Conservation (phyloP, 2,888 invertebrate species). For the Dorcus parallelipipedus region DNA sequence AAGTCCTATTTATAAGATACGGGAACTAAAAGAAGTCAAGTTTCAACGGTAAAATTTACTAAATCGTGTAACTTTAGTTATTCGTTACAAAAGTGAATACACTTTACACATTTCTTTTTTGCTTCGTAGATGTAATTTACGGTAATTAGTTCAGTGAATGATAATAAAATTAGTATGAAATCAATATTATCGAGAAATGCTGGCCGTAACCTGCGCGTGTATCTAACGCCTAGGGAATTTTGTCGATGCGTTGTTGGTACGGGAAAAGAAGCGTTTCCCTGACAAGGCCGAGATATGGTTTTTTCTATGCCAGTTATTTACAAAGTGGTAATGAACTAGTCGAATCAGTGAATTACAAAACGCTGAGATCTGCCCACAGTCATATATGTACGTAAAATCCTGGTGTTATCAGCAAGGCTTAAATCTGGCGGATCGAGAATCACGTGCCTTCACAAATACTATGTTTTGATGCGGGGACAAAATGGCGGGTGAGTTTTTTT, state of each 20-base stretch:
- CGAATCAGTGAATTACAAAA: constrained; percentile 18
- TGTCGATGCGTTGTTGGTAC: background rate
- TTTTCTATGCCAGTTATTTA: constrained; percentile 17
- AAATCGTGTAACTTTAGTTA: no score
- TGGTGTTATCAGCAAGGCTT: background rate
- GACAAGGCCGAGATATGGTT: constrained; percentile 20
- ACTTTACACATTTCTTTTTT: no score
- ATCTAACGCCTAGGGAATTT: constrained; percentile 3
- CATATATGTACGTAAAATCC: background rate
- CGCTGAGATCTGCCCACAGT: background rate
- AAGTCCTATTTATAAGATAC: no score
- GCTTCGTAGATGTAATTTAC: no score
- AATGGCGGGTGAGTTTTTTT: constrained; percentile 48
- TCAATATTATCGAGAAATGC: no score
- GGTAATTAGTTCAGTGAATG: no score
- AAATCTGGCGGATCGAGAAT: constrained; percentile 24
- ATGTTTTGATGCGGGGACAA: constrained; percentile 47
- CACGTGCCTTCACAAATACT: constrained; percentile 46
- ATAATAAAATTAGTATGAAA: no score
- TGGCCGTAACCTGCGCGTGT: no score
- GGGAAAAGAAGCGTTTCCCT: constrained; percentile 9
- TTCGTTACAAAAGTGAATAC: no score
- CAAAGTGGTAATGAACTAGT: constrained; percentile 24
- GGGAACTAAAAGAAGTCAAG: no score
- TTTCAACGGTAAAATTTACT: no score